Evolutionary conservation across 1,140 invertebrate species (phyloP), one percentile per base, ranked within the genome.

Genomic region (Euura saliciscinereae): DNA sequence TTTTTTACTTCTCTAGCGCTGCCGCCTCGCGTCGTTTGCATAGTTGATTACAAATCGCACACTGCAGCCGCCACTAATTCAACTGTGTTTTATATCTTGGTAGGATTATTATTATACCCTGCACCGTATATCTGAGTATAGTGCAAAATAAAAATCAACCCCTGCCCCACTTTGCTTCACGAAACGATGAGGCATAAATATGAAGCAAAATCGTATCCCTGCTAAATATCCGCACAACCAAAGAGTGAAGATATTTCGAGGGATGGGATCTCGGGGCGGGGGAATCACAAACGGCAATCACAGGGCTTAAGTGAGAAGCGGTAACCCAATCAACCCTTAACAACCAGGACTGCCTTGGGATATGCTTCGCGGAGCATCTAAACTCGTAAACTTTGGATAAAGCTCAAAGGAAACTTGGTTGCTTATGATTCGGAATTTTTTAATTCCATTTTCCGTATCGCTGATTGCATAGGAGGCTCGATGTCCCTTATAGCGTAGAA

Each of bases 271-370:
- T 67, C 66, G 66, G 43, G 66, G 28, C 78, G 73, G 74, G 74
- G 75, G 76, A 79, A 80, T 83, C 75, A 82, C 81, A 82, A 83
- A 80, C 76, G 80, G 81, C 80, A 83, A 83, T 83, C 81, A 83
- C 80, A 70, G 74, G 43, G 70, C 79, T 80, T 59, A 59, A 59
- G 51, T 59, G 51, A 59, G 51, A 80, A 82, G 81, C 80, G 75
- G 75, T 80, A 82, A 83, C 81, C 78, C 76, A 82, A 81, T 83
- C 79, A 78, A 75, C 44, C 68, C 68, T 43, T 69, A 67, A 28
- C 66, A 67, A 13, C 66, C 68, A 59, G 51, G 3, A 11, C 51
- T n/a, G 51, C 51, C 51, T 6, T 59, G 51, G 51, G 51, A 59
- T n/a, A 59, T 59, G 51, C 51, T 59, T n/a, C 51, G 51, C 51